phyloP scores from a whole-genome alignment of 2,888 invertebrate species.

The Aphelenchoides bicaudatus region DNA sequence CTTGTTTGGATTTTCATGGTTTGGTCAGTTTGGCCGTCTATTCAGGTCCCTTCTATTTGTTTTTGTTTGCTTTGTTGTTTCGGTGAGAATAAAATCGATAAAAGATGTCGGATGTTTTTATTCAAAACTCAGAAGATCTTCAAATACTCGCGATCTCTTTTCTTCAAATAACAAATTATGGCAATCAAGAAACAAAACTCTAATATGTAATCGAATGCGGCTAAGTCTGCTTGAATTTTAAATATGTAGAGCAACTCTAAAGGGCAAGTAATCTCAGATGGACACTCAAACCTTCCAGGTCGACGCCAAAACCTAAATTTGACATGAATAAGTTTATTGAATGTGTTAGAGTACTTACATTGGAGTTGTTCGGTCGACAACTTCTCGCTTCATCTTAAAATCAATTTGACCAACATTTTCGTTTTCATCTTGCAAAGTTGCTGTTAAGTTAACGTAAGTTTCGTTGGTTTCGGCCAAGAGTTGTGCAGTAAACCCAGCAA shows the following conservation, averaged over 20 bases:
- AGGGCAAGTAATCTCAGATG: constrained; percentile 36
- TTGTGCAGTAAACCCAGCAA: not conserved
- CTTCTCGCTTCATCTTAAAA: constrained; percentile 2
- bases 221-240: not conserved
- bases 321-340: not conserved
- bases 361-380: constrained; percentile 11
- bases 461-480: not conserved
- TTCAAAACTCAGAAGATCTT: too few relatives aligned
- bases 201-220: not conserved
- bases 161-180: too few relatives aligned
- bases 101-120: too few relatives aligned
- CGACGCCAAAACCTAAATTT: constrained; percentile 25
- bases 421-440: not conserved
- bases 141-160: too few relatives aligned
- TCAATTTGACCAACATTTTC: not conserved
- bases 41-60: too few relatives aligned
- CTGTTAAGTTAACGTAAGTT: not conserved
- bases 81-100: too few relatives aligned
- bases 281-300: constrained; percentile 42
- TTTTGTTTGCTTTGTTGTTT: too few relatives aligned
- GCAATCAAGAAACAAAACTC: not conserved
- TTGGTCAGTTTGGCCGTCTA: too few relatives aligned
- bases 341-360: constrained; percentile 1
- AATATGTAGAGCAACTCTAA: constrained; percentile 35
- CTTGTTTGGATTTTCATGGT: too few relatives aligned